Evolutionary conservation across 2,888 invertebrate genomes (phyloP), one percentile per base, ranked within the genome.

Genomic region (Drosophila niveifrons): DNA sequence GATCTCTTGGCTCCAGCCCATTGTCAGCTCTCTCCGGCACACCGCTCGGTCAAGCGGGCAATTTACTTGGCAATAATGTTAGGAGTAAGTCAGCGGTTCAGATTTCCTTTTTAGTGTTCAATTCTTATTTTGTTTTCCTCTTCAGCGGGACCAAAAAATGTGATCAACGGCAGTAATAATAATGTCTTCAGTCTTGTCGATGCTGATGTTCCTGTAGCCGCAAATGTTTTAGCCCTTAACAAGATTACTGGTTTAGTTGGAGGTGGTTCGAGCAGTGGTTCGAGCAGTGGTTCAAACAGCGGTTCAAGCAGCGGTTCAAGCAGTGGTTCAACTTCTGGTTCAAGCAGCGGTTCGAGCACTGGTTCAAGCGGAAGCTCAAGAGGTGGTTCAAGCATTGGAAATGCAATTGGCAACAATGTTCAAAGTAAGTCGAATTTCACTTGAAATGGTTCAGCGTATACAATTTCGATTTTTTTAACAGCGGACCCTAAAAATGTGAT

Each of bases 91-190:
- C 0, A 10, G 10, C 10, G 0, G 9, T 2, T 6, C 10, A 10
- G 2, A 0, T 10, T 31, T 31, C 10, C 9, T 23, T 23, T 23
- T 6, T 1, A 6, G 6, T n/a, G n/a, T 7, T 10, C 31, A 31
- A 31, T 36, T 36, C 3, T 36, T 36, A 36, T 36, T n/a, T n/a
- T 36, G 4, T 36, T 36, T 36, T 36, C n/a, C 1, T 15, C 31
- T 31, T 31, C 13, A 72, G 71, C 11, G 36, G 62, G 55, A 9
- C 43, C 62, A 1, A 44, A 62, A 3, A 47, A 43, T 1, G 1
- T 52, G 2, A 28, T 78, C 7, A 34, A 3, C 0, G 79, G 80
- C 0, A 18, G 43, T 8, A 46, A 36, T 2, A 80, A 77, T 13
- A 15, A n/a, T 0, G 1, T 71, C 1, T 3, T 63, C 3, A 43